Evolutionary conservation across 64 coral and sea anemone genomes (phyloP), one percentile per base, ranked within the genome.

Genomic region (Exaiptasia diaphana): DNA sequence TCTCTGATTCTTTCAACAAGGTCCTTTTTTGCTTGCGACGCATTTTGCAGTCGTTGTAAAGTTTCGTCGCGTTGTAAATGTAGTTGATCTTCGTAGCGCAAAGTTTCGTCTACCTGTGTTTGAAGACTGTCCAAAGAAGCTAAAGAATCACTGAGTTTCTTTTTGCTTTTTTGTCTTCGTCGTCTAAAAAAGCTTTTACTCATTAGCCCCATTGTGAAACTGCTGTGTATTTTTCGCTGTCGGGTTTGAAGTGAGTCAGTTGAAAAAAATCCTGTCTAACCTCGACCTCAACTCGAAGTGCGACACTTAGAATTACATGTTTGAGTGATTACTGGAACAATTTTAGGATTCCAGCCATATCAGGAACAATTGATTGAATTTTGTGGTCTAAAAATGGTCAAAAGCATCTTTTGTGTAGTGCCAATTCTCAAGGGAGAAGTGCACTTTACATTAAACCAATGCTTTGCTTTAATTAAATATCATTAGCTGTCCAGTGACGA

Each of bases 311-410:
- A n/a, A n/a, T n/a, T n/a, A n/a, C n/a, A n/a, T n/a, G n/a, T n/a
- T n/a, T n/a, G n/a, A n/a, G n/a, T n/a, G n/a, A n/a, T n/a, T n/a
- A n/a, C n/a, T n/a, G n/a, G n/a, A 37, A 35, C 61, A 37, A 65
- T 65, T 33, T 65, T 65, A 35, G 61, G 38, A 65, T 65, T 65
- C 61, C 61, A 35, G 38, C 30, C 32, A 65, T 65, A 65, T 38
- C 30, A 3, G 61, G 38, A 65, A 20, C 33, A 65, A 65, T 65
- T 18, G 29, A 35, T 65, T 65, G 14, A 65, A 65, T 65, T n/a
- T n/a, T 35, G 61, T 18, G 61, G 18, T 37, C 61, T 65, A 35
- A 35, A 65, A 65, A 37, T 35, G 61, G 61, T n/a, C n/a, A 65
- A 65, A 65, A 20, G 0, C 2, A 3, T 1, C 30, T 65, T 20